Evolutionary conservation across 2,797 vertebrate species (phyloP), one percentile per base, ranked within the genome.

Genomic region (Gymnoscopelus microlampas): DNA sequence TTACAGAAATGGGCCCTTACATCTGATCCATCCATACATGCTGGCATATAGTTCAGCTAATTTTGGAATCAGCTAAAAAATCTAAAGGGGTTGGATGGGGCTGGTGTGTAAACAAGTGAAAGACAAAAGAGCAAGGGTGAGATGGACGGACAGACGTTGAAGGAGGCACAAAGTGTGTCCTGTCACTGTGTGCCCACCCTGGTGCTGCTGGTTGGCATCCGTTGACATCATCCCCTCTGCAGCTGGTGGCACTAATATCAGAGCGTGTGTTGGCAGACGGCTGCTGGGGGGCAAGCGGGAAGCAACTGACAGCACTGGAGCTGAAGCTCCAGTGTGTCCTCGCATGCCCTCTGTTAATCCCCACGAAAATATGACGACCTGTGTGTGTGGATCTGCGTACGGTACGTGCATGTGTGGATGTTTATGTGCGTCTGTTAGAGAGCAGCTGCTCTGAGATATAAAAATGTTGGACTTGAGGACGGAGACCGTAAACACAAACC

Each of bases 201-300:
- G 79, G 77, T 84, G 83, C 39, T 15, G 3, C 77, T 71, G 76
- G 60, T 74, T 87, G 84, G 80, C 77, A 75, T 60, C 11, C 68
- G 76, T 77, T 82, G 85, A 74, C 78, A 76, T 75, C 74, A 50
- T 63, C 78, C 70, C 66, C 76, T 67, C 72, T 82, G 84, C 88
- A 91, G 90, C 88, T 91, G 91, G 87, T 85, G 85, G 83, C 87
- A 87, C 87, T 87, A 89, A 89, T 86, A 89, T 86, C 87, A 87
- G 76, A 81, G 76, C 68, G 64, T 69, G 73, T 80, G 84, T 88
- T 88, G 85, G 84, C 82, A 81, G 80, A 77, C 64, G 67, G 74
- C 58, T 78, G 73, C 65, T 64, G 65, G 71, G 73, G 35, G 68
- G 71, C 63, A 78, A 0, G n/a, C 8, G 1, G 78, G 82, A 61